These are phyloP conservation scores for Drosophila teissieri DNA, from an alignment of 1,140 invertebrate genomes.

Conservation along the genomic window DNA sequence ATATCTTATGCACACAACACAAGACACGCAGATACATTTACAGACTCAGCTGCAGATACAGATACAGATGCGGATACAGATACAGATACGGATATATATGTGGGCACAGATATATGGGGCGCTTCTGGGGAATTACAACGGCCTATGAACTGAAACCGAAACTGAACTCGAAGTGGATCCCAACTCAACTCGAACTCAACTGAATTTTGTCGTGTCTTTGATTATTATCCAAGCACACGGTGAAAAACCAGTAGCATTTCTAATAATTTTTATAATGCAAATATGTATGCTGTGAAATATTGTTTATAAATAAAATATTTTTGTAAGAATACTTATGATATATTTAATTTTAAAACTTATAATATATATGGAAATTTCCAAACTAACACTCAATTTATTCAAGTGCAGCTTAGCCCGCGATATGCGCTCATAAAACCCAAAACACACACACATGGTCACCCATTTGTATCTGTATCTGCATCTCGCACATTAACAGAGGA, in stretches of 20 bases:
- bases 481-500: conserved; percentile 34
- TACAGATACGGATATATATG: not conserved
- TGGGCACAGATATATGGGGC: conserved; percentile 28
- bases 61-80: not conserved
- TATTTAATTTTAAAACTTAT: too few species aligned
- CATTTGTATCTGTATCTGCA: conserved; percentile 45
- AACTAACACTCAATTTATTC: not conserved
- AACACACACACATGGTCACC: conserved; percentile 39
- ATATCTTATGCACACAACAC: conserved; percentile 60
- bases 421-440: conserved; percentile 29
- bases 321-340: too few species aligned
- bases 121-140: conserved; percentile 48
- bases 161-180: conserved; percentile 24
- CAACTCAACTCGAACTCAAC: conserved; percentile 24
- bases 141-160: conserved; percentile 49
- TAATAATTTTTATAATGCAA: not conserved
- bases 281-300: too few species aligned
- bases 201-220: conserved; percentile 45
- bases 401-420: conserved; percentile 12
- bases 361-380: too few species aligned
- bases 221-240: conserved; percentile 30
- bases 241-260: not conserved
- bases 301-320: too few species aligned
- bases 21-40: not conserved
- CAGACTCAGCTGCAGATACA: not conserved